These are phyloP conservation scores for Phrynocephalus versicolor DNA, from an alignment of 2,113 vertebrate species.

Conservation along the genomic window DNA sequence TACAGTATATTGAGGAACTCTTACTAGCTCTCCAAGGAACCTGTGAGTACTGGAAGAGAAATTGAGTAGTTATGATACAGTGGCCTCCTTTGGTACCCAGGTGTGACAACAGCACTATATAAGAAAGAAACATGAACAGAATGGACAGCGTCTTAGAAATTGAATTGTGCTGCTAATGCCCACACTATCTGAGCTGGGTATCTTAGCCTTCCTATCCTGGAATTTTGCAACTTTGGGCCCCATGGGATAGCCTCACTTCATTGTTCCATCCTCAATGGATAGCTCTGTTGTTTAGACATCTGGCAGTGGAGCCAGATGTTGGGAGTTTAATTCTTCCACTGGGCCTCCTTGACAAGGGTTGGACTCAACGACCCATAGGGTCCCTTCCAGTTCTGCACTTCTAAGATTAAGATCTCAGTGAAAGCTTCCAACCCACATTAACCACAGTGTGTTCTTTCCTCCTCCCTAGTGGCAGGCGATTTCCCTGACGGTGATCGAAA, in stretches of 20 bases:
- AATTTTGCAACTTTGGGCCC: neutral
- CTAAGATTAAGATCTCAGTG: too few relatives aligned
- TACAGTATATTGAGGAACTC: neutral
- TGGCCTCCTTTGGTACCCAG: neutral
- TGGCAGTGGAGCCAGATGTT: too few relatives aligned
- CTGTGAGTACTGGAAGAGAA: neutral
- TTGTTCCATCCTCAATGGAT: neutral
- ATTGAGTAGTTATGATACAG: neutral
- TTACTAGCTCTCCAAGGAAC: neutral
- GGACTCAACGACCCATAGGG: too few relatives aligned
- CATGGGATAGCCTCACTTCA: neutral
- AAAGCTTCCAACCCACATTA: neutral
- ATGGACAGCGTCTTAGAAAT: neutral
- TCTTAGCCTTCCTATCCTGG: neutral
- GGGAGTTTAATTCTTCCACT: too few relatives aligned
- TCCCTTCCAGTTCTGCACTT: too few relatives aligned
- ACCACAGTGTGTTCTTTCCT: conserved; percentile 54
- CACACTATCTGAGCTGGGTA: neutral
- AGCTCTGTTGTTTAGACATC: too few relatives aligned
- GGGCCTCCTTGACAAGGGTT: too few relatives aligned
- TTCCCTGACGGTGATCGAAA: conserved; percentile 93
- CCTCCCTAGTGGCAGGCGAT: conserved; percentile 89
- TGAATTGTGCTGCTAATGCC: neutral
- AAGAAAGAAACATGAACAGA: neutral
- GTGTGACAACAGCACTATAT: neutral